Evolutionary conservation across 1,140 invertebrate genomes (phyloP).

Genomic region (Idris sp.): DNA sequence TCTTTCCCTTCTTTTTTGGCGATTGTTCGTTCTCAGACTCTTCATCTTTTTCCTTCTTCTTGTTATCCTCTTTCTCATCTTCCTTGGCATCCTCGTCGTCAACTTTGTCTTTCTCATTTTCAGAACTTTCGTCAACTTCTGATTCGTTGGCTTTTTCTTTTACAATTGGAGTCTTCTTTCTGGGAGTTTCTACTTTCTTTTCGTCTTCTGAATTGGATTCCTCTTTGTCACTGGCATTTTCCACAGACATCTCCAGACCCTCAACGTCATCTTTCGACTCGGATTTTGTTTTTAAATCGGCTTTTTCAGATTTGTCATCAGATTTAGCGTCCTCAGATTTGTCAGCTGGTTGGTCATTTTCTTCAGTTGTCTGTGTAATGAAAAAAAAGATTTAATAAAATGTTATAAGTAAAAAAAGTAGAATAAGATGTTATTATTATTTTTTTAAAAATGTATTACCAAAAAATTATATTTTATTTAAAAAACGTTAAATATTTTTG

Average conservation of each 20-base stretch:
- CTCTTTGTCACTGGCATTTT: conserved; percentile 75
- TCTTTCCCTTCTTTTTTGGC: conserved; percentile 49
- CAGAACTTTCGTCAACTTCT: conserved; percentile 71
- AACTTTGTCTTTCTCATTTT: conserved; percentile 55
- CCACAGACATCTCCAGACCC: conserved; percentile 73
- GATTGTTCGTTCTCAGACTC: too few species aligned
- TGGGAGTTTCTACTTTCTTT: conserved; percentile 59
- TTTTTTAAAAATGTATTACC: too few species aligned
- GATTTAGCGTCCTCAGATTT: conserved; percentile 22
- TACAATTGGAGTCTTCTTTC: conserved; percentile 72
- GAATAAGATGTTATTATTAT: too few species aligned
- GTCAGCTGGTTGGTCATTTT: conserved; percentile 24
- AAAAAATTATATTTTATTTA: too few species aligned
- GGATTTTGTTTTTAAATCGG: neutral
- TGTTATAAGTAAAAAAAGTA: neutral
- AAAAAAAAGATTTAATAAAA: too few species aligned
- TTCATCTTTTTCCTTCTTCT: conserved; percentile 23
- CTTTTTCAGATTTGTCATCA: conserved; percentile 45
- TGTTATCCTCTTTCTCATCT: conserved; percentile 9
- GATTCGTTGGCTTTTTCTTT: conserved; percentile 73
- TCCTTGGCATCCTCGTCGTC: conserved; percentile 24
- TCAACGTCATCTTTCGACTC: conserved; percentile 46
- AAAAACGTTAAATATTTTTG: too few species aligned
- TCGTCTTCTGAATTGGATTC: conserved; percentile 68
- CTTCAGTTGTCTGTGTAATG: conserved; percentile 22